Evolutionary conservation across 2,797 vertebrate genomes (phyloP).

Genomic region (Halcyon badia): DNA sequence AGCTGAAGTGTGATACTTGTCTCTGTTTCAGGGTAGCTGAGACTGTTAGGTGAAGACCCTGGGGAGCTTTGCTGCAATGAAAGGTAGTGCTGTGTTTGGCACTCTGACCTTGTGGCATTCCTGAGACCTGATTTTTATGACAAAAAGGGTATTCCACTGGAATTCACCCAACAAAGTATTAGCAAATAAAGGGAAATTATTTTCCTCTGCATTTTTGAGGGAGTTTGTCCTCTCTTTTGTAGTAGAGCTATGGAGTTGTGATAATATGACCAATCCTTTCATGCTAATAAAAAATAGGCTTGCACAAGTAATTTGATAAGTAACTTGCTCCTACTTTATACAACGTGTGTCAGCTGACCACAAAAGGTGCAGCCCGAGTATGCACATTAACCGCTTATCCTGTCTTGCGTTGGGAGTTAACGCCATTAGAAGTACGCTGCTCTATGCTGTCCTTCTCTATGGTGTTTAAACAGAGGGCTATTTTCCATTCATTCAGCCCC

Average conservation of each 20-base stretch:
- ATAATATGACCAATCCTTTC: background rate
- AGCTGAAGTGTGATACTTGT: background rate
- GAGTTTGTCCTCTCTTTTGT: background rate
- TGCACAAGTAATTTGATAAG: background rate
- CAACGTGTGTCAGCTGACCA: background rate
- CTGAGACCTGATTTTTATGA: background rate
- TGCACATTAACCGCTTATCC: background rate
- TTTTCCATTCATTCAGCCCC: background rate
- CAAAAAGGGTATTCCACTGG: background rate
- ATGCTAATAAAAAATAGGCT: background rate
- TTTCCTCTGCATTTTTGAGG: background rate
- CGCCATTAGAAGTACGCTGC: background rate
- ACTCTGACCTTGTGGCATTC: rapidly evolving
- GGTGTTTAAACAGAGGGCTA: background rate
- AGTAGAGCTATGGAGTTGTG: too few species aligned
- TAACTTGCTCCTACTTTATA: background rate
- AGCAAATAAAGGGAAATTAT: background rate
- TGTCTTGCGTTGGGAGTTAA: background rate
- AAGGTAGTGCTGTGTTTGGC: background rate
- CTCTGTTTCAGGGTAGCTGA: background rate
- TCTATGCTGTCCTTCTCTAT: background rate
- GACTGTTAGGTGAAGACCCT: rapidly evolving
- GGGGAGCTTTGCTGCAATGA: rapidly evolving
- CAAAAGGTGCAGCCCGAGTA: background rate
- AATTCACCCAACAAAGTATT: background rate